Percentiles rank a stretch among this genome's conserved stretches.
Conservation (phyloP, 2,888 invertebrate species). For the Pomacea canaliculata region DNA sequence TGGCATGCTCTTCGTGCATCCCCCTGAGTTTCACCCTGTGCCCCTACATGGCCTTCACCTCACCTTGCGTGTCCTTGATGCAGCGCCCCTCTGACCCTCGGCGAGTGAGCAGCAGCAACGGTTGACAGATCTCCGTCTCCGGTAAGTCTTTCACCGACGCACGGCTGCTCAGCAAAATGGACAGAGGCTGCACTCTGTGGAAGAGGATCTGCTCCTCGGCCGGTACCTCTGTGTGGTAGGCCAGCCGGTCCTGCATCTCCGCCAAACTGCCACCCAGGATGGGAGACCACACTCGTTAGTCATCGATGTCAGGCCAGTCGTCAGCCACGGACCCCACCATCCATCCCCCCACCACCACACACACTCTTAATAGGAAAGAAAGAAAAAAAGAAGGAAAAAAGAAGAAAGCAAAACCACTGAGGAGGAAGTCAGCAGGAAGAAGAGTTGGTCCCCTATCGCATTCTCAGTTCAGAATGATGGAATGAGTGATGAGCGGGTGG, state of each 20-base stretch:
- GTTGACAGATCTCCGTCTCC: conserved; percentile 5
- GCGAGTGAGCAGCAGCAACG: conserved; percentile 13
- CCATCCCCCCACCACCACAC: no score
- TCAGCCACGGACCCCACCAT: no score
- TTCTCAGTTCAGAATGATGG: no score
- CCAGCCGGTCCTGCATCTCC: conserved; percentile 19
- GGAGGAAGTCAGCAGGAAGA: no score
- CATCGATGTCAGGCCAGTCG: no score
- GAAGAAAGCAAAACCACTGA: not conserved
- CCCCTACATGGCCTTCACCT: not conserved
- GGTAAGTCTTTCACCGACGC: conserved; percentile 13
- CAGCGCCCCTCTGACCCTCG: conserved; percentile 7
- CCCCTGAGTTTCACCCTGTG: not conserved
- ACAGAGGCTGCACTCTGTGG: conserved; percentile 13
- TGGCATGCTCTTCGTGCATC: not conserved
- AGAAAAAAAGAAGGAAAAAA: not conserved
- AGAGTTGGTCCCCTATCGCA: not conserved
- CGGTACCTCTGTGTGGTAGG: conserved; percentile 18
- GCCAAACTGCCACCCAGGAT: conserved; percentile 10
- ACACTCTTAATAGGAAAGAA: not conserved
- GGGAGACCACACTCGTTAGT: not conserved
- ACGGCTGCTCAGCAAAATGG: not conserved
- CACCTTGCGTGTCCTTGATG: not conserved
- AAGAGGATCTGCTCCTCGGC: conserved; percentile 21
- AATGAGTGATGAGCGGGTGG: no score